phyloP scores from a whole-genome alignment of 2,113 vertebrate species.

The Aptenodytes patagonicus region DNA sequence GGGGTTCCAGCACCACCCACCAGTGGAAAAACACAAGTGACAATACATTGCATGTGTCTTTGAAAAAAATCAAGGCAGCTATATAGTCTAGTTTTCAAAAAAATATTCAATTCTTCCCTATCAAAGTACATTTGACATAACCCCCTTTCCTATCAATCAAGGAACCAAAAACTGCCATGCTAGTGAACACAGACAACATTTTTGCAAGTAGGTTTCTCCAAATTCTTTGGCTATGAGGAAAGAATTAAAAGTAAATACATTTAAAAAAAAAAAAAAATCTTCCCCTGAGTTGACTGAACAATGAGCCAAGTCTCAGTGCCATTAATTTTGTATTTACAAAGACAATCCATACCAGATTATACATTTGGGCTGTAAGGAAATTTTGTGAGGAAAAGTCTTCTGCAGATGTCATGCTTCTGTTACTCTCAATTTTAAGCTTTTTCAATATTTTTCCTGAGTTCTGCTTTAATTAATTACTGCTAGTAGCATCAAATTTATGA shows the following conservation, averaged over 20 bases:
- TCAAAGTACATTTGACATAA: background rate
- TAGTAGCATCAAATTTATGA: background rate
- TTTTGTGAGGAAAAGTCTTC: background rate
- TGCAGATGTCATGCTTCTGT: background rate
- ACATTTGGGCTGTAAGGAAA: background rate
- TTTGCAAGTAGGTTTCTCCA: background rate
- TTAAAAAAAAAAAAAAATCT: background rate
- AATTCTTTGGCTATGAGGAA: background rate
- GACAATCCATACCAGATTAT: background rate
- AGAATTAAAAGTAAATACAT: background rate
- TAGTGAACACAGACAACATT: background rate
- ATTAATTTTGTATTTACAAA: background rate
- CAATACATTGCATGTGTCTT: background rate
- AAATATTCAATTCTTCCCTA: background rate
- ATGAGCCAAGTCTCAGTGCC: background rate
- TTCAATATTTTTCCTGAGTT: background rate
- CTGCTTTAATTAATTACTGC: background rate
- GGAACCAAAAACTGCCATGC: background rate
- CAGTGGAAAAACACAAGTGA: background rate
- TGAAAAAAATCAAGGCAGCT: background rate
- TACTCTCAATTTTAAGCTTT: background rate
- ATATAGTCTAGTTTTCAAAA: background rate
- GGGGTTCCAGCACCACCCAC: background rate
- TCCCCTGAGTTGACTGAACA: background rate
- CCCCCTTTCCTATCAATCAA: background rate